Evolutionary conservation across 2,888 invertebrate genomes (phyloP), one percentile per base, ranked within the genome.

Genomic region (Anagyrus pseudococci): DNA sequence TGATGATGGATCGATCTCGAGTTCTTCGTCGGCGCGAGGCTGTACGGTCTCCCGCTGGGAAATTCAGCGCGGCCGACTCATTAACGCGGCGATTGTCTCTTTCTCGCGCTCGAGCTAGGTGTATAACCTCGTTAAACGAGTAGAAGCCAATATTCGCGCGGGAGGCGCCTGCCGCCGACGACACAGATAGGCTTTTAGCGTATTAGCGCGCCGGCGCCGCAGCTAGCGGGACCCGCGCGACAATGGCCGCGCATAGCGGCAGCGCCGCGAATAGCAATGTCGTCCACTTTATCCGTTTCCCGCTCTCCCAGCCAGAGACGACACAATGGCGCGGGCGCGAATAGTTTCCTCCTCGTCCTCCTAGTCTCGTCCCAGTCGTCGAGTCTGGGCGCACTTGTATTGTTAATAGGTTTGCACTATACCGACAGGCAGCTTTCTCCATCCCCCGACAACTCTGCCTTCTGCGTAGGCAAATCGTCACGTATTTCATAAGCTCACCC

Each of bases 171-270:
- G 13, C 25, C n/a, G 20, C 19, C 13, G 20, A 25, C 40, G 76
- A 80, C 79, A 80, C 72, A 79, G 78, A 79, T 80, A 79, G 79
- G 80, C 80, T 80, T 80, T 80, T 80, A 80, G 75, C 80, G 78
- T 78, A 79, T 80, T 79, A 80, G 78, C 76, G 75, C 72, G 75
- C 76, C 25, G 75, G 77, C 44, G 43, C 75, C 76, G 77, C 76
- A 80, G 78, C 76, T 75, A 71, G 75, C 76, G 19, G 75, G 77
- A 33, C 26, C 75, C 76, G 76, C 77, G 23, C 46, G 23, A 79
- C 80, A 78, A 79, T 79, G 77, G 75, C 19, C 17, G 17, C 22
- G 77, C 73, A 4, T 20, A 43, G 74, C 71, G 73, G 75, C 73
- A 76, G 77, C 74, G 75, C 72, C 72, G 73, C 70, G 79, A 78